A percentile compares a stretch with the other conserved stretches of the same genome.
Conservation (phyloP, 2,797 vertebrate species). For the Sebastes goodei region DNA sequence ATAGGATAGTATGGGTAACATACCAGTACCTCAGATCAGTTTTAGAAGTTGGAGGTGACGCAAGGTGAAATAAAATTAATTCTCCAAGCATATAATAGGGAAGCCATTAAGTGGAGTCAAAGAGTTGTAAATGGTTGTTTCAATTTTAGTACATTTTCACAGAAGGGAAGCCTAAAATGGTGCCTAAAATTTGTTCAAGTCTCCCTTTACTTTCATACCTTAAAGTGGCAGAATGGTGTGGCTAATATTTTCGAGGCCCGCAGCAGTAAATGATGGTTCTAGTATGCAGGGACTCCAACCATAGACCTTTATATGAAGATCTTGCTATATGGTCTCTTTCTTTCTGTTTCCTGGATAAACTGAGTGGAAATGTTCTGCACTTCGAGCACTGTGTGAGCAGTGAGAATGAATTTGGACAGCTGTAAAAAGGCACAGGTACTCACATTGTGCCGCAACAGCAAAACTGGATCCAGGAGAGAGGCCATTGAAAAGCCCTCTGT, state of each 20-base stretch:
- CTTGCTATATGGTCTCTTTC: constrained; percentile 11
- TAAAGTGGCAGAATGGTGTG: constrained; percentile 4
- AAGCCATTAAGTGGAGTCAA: constrained; percentile 23
- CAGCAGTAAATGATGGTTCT: constrained; percentile 24
- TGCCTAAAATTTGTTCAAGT: constrained; percentile 1
- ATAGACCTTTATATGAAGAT: constrained; percentile 34
- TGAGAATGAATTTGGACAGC: constrained; percentile 79
- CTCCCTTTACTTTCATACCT: constrained; percentile 20
- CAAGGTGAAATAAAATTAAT: constrained; percentile 16
- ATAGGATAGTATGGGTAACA: background rate
- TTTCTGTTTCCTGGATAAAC: constrained; percentile 43
- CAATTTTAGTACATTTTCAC: constrained; percentile 33
- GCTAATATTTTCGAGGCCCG: constrained; percentile 15
- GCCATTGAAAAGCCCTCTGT: constrained; percentile 58
- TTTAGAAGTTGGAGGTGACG: constrained; percentile 9
- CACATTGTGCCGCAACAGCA: constrained; percentile 73
- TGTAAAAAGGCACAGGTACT: constrained; percentile 73
- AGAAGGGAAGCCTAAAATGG: constrained; percentile 13
- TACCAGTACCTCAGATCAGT: background rate
- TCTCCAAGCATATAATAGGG: background rate
- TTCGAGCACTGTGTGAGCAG: constrained; percentile 56
- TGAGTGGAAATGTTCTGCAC: constrained; percentile 57
- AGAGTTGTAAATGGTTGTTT: constrained; percentile 30
- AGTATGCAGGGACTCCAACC: constrained; percentile 29
- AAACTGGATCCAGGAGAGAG: constrained; percentile 50